Base-by-base conservation (phyloP, 2,888 invertebrate species). In the Nymphalis urticae region DNA sequence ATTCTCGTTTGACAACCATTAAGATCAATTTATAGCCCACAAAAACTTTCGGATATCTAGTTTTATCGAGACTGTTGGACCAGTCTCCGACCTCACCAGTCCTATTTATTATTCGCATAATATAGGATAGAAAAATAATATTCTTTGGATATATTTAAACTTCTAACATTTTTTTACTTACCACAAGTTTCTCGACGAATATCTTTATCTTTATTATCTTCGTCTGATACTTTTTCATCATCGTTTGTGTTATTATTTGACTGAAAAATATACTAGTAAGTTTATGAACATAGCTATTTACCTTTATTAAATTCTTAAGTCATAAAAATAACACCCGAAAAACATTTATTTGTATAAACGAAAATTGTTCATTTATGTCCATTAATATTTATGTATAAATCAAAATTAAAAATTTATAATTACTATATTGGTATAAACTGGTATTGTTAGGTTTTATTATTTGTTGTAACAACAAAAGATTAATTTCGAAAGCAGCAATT, bases 141-240 rank as follows among this genome's bases (percentile, higher is more conserved):
- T 42, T 42, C 10, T 42, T 42, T 2, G 2, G 10, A 42, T 50
- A 17, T 19, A 17, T 50, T 50, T 50, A 50, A 50, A 50, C 17
- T n/a, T 2, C 16, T 56, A 32, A n/a, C 19, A 36, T 19, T n/a
- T 36, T n/a, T 42, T 13, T 27, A 65, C 72, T 76, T 71, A 78
- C 79, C 79, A 42, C 79, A 77, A 60, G 77, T 82, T 74, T 89
- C 88, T 61, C 92, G 80, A 7, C 87, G 85, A 73, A 89, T 80
- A 69, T 89, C 87, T 77, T 80, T 85, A 72, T 89, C 87, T 70
- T 79, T 85, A 76, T 82, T 83, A 74, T 85, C 82, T 65, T 75
- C 79, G 24, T 76, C 74, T 21, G 72, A 71, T 56, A 77, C 72
- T 75, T 85, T 87, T 77, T 75, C 85, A 77, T 79, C 83, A 63